A percentile compares a stretch with the other conserved stretches of the same genome.
Evolutionary conservation across 2,888 invertebrate species (phyloP).

Genomic region (Plagodis pulveraria): DNA sequence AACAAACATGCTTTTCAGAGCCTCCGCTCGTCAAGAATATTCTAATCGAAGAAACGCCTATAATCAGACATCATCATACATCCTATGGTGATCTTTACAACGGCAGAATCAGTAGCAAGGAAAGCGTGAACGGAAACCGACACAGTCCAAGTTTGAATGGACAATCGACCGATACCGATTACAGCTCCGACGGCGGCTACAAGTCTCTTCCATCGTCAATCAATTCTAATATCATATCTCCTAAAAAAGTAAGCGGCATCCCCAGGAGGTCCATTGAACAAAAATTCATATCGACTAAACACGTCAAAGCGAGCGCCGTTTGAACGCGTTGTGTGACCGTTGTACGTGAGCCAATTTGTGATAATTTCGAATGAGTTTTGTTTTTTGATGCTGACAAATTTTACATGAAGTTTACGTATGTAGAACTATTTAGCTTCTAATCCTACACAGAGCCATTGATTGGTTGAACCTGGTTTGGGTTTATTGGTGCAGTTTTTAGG

Average conservation of each 20-base stretch:
- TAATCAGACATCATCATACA: conserved; percentile 72
- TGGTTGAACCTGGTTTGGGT: conserved; percentile 3
- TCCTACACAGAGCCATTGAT: not conserved
- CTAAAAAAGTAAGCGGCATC: conserved; percentile 79
- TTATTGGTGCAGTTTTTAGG: not conserved
- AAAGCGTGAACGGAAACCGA: conserved; percentile 72
- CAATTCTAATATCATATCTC: conserved; percentile 67
- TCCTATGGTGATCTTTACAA: conserved; percentile 79
- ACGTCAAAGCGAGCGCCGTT: conserved; percentile 76
- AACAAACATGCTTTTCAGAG: conserved; percentile 58
- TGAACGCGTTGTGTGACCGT: conserved; percentile 47
- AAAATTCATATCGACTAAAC: conserved; percentile 74
- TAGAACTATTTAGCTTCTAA: not conserved
- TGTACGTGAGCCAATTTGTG: conserved; percentile 36
- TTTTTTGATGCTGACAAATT: conserved; percentile 15
- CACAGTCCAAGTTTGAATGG: conserved; percentile 75
- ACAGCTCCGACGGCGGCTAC: conserved; percentile 81
- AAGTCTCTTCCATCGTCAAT: conserved; percentile 82
- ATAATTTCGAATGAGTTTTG: conserved; percentile 43
- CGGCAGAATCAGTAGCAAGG: conserved; percentile 73
- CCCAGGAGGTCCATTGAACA: conserved; percentile 78
- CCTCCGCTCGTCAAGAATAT: conserved; percentile 55
- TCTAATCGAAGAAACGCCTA: conserved; percentile 65
- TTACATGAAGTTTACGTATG: conserved; percentile 6
- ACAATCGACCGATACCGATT: conserved; percentile 80